Evolutionary conservation across 2,797 vertebrate species (phyloP), one percentile per base, ranked within the genome.

Genomic region (Paramormyrops hopkinsi): DNA sequence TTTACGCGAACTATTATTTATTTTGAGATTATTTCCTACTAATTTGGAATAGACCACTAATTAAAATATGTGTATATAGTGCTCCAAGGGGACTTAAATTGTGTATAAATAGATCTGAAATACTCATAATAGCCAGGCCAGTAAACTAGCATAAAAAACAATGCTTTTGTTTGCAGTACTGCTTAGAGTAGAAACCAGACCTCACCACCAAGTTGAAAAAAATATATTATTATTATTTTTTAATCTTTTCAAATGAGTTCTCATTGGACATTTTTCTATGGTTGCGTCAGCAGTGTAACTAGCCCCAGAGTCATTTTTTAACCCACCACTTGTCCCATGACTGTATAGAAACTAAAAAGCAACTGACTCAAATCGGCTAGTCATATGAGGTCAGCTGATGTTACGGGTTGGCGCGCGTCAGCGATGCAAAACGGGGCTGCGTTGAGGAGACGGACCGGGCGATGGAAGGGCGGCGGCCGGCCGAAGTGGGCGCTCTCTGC

Each of bases 301-400:
- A 11, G 2, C 44, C 53, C 7, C n/a, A 69, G 25, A 86, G 46
- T 53, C 8, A 17, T 25, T 87, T 25, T 89, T 73, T 73, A 14
- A 6, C 59, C 69, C 51, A 62, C 51, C 83, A 44, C 7, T 44
- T 69, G 48, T 51, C 89, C 48, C 88, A 87, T 88, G 87, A 86
- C 84, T 51, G 56, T 79, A 73, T 73, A 89, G 89, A n/a, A 86
- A 88, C 87, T 88, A 91, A 83, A 89, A 51, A 84, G 88, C 69
- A 89, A 54, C 83, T 91, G 91, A 91, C 90, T 91, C 91, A 91
- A 86, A 91, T 90, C 90, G 89, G 90, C 29, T 85, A 86, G 88
- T 93, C 92, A 92, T 93, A 91, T 92, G 91, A 92, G 88, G 22
- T 19, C 29, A 88, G 65, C 12, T 33, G 84, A 87, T 33, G n/a